Percentiles rank a stretch among this genome's conserved stretches.
Evolutionary conservation across 2,113 vertebrate genomes (phyloP).

Genomic region (Atrichornis clamosus): DNA sequence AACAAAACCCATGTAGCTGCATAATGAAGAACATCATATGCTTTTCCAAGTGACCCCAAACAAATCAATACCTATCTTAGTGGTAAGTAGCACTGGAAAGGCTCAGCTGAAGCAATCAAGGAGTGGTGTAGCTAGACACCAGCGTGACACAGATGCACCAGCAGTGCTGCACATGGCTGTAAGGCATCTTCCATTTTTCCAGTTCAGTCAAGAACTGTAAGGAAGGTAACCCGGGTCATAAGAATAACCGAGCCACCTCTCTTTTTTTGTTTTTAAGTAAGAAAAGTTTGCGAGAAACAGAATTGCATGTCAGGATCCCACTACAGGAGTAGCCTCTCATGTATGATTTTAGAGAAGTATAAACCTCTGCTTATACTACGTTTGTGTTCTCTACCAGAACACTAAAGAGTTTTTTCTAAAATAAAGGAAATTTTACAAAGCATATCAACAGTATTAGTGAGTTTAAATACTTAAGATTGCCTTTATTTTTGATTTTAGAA

Average conservation of each 20-base stretch:
- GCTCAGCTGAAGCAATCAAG: not conserved
- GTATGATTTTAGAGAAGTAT: not conserved
- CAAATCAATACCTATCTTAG: not conserved
- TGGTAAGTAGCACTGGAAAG: not conserved
- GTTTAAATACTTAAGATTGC: not conserved
- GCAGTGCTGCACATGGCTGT: rapidly evolving
- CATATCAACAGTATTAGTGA: not conserved
- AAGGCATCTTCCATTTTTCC: not conserved
- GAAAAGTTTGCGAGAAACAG: not conserved
- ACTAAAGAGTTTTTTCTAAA: not conserved
- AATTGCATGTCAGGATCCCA: not conserved
- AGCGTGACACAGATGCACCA: not conserved
- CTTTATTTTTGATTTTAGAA: not conserved
- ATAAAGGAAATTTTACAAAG: not conserved
- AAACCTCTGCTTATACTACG: not conserved
- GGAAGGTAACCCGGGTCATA: not conserved
- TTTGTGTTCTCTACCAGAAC: not conserved
- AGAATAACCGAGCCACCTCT: not conserved
- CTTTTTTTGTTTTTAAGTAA: too few species aligned
- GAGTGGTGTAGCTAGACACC: not conserved
- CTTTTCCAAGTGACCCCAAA: not conserved
- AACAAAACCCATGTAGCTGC: not conserved
- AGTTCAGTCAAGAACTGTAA: not conserved
- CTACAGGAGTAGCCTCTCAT: not conserved
- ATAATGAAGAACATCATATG: not conserved